A percentile compares a stretch with the other conserved stretches of the same genome.
These are phyloP conservation scores for Meloidogyne hapla DNA, from an alignment of 1,140 invertebrate species.

Conservation along the genomic window DNA sequence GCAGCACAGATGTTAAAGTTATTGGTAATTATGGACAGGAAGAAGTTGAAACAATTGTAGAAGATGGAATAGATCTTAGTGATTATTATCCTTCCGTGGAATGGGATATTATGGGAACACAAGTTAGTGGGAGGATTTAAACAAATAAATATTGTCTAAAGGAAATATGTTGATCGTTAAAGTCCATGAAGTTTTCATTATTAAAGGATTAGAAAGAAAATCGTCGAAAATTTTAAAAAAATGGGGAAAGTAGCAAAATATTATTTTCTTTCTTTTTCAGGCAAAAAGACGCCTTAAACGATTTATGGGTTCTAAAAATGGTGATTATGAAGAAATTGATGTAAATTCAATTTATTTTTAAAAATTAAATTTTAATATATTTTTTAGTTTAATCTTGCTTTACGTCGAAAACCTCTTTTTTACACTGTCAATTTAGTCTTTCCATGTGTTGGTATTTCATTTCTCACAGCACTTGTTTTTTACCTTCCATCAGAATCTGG, in stretches of 20 bases:
- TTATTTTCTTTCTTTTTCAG: not conserved
- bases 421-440: slow-evolving; percentile 83
- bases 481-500: slow-evolving; percentile 96
- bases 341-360: slow-evolving; percentile 35
- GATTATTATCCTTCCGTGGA: slow-evolving; percentile 97
- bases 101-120: slow-evolving; percentile 91
- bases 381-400: slow-evolving; percentile 54
- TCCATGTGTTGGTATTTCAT: slow-evolving; percentile 90
- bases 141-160: too few species aligned
- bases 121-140: not conserved
- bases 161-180: too few species aligned
- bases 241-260: not conserved
- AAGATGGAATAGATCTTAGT: slow-evolving; percentile 65
- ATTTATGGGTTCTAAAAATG: slow-evolving; percentile 78
- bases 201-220: too few species aligned
- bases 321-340: slow-evolving; percentile 90
- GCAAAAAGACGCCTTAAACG: slow-evolving; percentile 81
- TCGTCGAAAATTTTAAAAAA: not conserved
- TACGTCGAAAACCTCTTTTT: slow-evolving; percentile 89
- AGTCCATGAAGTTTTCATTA: too few species aligned
- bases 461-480: slow-evolving; percentile 94
- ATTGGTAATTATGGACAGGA: slow-evolving; percentile 54
- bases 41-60: slow-evolving; percentile 58
- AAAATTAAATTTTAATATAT: not conserved
- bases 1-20: slow-evolving; percentile 40